These are phyloP conservation scores for Sarcophaga variegata DNA, from an alignment of 2,888 invertebrate species.

Conservation along the genomic window DNA sequence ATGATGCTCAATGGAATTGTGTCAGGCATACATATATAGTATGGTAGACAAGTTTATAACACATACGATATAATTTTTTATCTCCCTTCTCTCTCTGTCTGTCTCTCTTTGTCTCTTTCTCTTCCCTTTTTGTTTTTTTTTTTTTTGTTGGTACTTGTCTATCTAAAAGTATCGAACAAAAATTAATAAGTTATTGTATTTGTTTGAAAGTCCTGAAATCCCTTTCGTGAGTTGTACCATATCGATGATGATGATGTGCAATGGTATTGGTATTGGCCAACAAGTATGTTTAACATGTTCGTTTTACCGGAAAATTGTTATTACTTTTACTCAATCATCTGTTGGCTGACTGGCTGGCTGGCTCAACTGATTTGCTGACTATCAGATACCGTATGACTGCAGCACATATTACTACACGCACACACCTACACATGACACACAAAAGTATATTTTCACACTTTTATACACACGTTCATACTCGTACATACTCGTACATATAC, in stretches of 20 bases:
- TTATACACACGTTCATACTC: too few relatives aligned
- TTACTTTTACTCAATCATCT: slow-evolving; percentile 68
- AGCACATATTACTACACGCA: not conserved
- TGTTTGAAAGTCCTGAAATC: slow-evolving; percentile 55
- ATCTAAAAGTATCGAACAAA: slow-evolving; percentile 36
- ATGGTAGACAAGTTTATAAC: slow-evolving; percentile 4
- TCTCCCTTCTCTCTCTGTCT: not conserved
- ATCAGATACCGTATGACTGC: not conserved
- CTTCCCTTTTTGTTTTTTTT: not conserved
- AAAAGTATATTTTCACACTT: too few relatives aligned
- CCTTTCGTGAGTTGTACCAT: slow-evolving; percentile 23
- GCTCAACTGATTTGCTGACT: not conserved
- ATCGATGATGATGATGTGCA: slow-evolving; percentile 9
- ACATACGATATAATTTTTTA: not conserved
- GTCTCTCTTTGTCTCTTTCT: not conserved
- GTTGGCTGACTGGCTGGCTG: slow-evolving; percentile 7
- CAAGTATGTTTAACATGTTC: slow-evolving; percentile 61
- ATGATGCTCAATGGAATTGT: too few relatives aligned
- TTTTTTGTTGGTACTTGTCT: not conserved
- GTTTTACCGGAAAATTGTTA: slow-evolving; percentile 68
- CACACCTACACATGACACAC: too few relatives aligned
- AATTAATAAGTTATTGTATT: slow-evolving; percentile 63
- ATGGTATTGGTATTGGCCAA: slow-evolving; percentile 32
- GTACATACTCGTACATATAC: not conserved
- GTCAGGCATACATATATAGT: too few relatives aligned